Percentiles rank a stretch among this genome's conserved stretches.
Conservation (phyloP, 2,888 invertebrate genomes). For the Ophion slaviceki region DNA sequence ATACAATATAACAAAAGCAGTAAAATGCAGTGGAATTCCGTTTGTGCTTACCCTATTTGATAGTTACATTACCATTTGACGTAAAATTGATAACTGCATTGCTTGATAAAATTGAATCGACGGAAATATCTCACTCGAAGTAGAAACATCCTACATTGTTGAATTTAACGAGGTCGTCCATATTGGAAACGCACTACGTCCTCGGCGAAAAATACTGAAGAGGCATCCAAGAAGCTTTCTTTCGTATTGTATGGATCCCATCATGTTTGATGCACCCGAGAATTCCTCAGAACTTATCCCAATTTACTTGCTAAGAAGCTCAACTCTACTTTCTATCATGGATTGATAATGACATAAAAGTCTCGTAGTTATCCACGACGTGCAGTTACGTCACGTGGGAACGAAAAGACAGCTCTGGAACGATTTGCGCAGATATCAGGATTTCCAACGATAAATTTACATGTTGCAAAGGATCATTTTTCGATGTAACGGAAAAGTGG, state of each 20-base stretch:
- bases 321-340: not conserved
- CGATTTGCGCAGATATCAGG: not conserved
- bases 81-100: no score
- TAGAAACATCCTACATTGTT: no score
- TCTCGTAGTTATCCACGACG: not conserved
- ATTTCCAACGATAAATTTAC: not conserved
- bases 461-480: no score
- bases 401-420: not conserved
- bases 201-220: no score
- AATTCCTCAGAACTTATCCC: not conserved
- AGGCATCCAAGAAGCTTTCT: no score
- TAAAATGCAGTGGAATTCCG: not conserved
- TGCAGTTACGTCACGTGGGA: conserved; percentile 1
- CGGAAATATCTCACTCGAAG: no score
- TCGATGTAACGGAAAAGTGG: not conserved
- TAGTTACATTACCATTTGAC: no score
- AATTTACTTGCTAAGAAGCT: not conserved
- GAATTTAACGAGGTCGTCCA: no score
- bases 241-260: no score
- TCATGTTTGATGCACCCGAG: no score
- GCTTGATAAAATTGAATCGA: no score
- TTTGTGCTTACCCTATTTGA: not conserved
- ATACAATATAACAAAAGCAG: not conserved
- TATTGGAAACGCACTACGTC: no score
- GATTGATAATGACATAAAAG: not conserved